These are phyloP conservation scores for Cyrtorhinus lividipennis DNA, from an alignment of 1,140 invertebrate genomes.

Conservation along the genomic window DNA sequence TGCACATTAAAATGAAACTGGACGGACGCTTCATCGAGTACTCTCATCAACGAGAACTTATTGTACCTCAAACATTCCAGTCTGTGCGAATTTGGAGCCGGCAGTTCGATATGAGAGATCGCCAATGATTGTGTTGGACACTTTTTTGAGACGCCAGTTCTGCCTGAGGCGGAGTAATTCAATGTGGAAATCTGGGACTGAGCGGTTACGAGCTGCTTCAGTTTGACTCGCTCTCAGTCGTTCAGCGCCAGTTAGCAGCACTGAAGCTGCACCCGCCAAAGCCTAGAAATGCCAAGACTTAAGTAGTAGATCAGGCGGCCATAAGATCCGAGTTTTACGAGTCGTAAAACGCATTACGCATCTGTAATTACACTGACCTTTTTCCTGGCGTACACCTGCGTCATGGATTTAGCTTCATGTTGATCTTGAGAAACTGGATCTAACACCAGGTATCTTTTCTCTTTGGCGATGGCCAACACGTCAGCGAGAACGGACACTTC, in stretches of 20 bases:
- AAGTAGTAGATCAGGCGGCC: no score
- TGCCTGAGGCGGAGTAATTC: slow-evolving; percentile 78
- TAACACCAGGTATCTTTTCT: slow-evolving; percentile 85
- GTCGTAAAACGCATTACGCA: no score
- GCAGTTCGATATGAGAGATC: slow-evolving; percentile 90
- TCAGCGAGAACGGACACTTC: slow-evolving; percentile 87
- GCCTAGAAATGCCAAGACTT: slow-evolving; percentile 40
- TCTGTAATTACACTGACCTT: no score
- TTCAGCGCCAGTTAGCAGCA: slow-evolving; percentile 70
- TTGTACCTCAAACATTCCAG: slow-evolving; percentile 87
- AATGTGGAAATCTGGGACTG: slow-evolving; percentile 78
- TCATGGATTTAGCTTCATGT: slow-evolving; percentile 66
- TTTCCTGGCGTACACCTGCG: slow-evolving; percentile 82
- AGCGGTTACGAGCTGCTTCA: slow-evolving; percentile 56
- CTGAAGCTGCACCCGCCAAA: slow-evolving; percentile 61
- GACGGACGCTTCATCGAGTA: no score
- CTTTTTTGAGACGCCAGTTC: slow-evolving; percentile 91
- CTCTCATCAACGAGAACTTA: no score
- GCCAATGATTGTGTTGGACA: slow-evolving; percentile 86
- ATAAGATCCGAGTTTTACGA: no score
- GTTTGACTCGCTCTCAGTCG: slow-evolving; percentile 64
- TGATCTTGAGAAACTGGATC: slow-evolving; percentile 80
- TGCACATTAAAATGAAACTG: no score
- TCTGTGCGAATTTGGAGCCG: slow-evolving; percentile 83
- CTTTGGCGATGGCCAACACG: slow-evolving; percentile 81